phyloP scores from a whole-genome alignment of 2,113 vertebrate genomes.

The Sebastes fasciatus region DNA sequence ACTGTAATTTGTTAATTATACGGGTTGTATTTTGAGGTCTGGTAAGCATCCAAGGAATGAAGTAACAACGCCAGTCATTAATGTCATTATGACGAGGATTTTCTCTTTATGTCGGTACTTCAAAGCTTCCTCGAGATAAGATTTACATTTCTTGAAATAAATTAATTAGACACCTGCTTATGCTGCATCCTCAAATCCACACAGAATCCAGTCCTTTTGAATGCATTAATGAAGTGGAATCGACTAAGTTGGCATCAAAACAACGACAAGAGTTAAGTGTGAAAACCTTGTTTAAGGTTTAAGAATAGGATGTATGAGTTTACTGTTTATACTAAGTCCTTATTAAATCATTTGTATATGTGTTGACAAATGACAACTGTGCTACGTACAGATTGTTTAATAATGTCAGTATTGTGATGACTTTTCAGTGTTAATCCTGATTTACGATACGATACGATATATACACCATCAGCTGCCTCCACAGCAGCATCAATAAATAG shows the following conservation, averaged over 20 bases:
- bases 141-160: background rate
- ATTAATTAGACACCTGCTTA: background rate
- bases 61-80: background rate
- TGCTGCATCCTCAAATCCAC: background rate
- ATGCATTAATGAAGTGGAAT: background rate
- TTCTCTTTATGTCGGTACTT: background rate
- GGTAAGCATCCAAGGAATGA: background rate
- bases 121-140: background rate
- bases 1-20: background rate
- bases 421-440: background rate
- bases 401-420: background rate
- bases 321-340: too few relatives aligned
- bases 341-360: constrained; percentile 5
- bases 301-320: background rate
- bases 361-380: constrained; percentile 1
- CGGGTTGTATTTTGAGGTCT: background rate
- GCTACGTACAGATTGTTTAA: background rate
- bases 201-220: too few relatives aligned
- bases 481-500: too few relatives aligned
- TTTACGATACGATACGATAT: background rate
- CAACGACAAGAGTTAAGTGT: background rate
- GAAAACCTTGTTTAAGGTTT: background rate
- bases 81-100: background rate
- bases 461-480: too few relatives aligned
- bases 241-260: background rate